These are phyloP conservation scores for Axea sp. DNA, from an alignment of 2,888 invertebrate species.

Conservation along the genomic window DNA sequence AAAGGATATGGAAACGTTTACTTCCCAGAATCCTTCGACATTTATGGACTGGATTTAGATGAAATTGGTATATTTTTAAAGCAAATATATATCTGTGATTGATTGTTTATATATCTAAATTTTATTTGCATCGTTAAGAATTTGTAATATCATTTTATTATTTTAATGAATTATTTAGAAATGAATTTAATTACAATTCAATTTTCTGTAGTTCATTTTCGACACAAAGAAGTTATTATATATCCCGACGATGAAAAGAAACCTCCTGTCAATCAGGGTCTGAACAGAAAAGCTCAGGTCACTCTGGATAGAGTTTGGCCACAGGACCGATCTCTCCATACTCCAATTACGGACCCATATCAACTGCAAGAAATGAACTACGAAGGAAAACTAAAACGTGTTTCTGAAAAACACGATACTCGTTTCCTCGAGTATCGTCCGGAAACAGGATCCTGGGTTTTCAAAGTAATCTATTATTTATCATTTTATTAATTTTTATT, in stretches of 20 bases:
- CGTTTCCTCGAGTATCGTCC: slow-evolving; percentile 96
- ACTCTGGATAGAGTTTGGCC: slow-evolving; percentile 98
- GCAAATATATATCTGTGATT: not conserved
- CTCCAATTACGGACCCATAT: slow-evolving; percentile 89
- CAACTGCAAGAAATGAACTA: slow-evolving; percentile 90
- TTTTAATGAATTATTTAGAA: no score
- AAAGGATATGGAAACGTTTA: slow-evolving; percentile 94
- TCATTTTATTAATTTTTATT: no score
- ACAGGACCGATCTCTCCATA: slow-evolving; percentile 88
- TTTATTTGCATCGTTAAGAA: not conserved
- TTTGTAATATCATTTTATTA: no score
- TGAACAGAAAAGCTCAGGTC: slow-evolving; percentile 94
- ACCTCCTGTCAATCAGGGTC: slow-evolving; percentile 91
- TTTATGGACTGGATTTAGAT: slow-evolving; percentile 92
- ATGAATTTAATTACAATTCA: no score
- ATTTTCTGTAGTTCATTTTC: slow-evolving; percentile 87
- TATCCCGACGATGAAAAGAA: slow-evolving; percentile 95
- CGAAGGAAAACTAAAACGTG: slow-evolving; percentile 89
- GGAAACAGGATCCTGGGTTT: slow-evolving; percentile 98
- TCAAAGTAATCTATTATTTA: slow-evolving; percentile 82
- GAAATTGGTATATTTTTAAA: slow-evolving; percentile 81
- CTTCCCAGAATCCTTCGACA: slow-evolving; percentile 89
- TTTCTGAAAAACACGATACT: slow-evolving; percentile 92
- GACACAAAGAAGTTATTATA: slow-evolving; percentile 95
- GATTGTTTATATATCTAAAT: not conserved